These are phyloP conservation scores for Drosophila anomelani DNA, from an alignment of 2,888 invertebrate species.

Conservation along the genomic window DNA sequence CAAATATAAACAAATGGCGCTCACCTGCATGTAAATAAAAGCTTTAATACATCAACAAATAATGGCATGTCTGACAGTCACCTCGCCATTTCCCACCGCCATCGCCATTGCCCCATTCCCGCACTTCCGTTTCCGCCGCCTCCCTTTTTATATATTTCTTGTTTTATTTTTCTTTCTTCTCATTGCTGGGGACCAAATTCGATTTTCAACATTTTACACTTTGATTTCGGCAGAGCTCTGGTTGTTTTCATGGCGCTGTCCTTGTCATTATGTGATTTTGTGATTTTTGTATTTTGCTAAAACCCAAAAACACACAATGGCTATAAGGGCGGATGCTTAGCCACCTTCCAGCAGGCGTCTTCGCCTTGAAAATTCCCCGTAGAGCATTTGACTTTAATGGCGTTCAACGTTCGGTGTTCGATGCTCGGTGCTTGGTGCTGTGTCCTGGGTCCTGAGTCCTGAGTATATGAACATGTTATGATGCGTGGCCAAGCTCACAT, in stretches of 20 bases:
- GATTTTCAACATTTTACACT: slow-evolving; percentile 77
- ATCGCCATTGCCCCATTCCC: slow-evolving; percentile 9
- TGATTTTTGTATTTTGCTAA: slow-evolving; percentile 43
- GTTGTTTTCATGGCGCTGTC: slow-evolving; percentile 35
- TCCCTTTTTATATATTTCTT: slow-evolving; percentile 31
- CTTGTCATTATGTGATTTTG: slow-evolving; percentile 66
- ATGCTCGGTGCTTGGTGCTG: slow-evolving; percentile 25
- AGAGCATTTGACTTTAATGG: slow-evolving; percentile 80
- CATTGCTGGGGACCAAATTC: slow-evolving; percentile 63
- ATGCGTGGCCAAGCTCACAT: slow-evolving; percentile 67
- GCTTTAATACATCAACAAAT: slow-evolving; percentile 76
- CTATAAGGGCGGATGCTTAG: slow-evolving; percentile 35
- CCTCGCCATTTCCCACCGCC: slow-evolving; percentile 20
- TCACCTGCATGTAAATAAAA: slow-evolving; percentile 73
- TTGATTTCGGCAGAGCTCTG: slow-evolving; percentile 45
- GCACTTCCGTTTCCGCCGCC: slow-evolving; percentile 49
- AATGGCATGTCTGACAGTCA: slow-evolving; percentile 65
- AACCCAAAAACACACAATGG: slow-evolving; percentile 41
- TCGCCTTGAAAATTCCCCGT: slow-evolving; percentile 66
- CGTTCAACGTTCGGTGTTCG: slow-evolving; percentile 61
- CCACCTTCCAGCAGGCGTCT: slow-evolving; percentile 28
- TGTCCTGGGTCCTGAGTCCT: slow-evolving; percentile 45
- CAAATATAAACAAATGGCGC: slow-evolving; percentile 71
- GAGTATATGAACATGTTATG: slow-evolving; percentile 81
- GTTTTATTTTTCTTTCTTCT: slow-evolving; percentile 22